Conservation (phyloP, 2,888 invertebrate species). For the Drosophila rubida region DNA sequence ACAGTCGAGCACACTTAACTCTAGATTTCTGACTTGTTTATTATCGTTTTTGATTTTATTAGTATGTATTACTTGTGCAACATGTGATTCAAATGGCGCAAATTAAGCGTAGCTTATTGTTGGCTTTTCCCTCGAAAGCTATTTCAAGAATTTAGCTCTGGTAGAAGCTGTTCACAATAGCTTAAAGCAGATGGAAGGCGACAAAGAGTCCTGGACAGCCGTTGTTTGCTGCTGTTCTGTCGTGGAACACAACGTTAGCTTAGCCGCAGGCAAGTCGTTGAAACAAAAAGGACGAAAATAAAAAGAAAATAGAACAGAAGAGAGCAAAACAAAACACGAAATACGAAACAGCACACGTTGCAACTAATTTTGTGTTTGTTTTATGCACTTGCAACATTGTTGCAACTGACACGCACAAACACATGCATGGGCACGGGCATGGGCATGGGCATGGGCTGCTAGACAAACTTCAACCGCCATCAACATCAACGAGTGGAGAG, state of each 20-base stretch:
- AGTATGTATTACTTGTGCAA: neutral
- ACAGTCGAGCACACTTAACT: too few species aligned
- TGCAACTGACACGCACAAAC: constrained; percentile 48
- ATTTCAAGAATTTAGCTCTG: neutral
- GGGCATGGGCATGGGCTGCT: constrained; percentile 16
- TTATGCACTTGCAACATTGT: constrained; percentile 78
- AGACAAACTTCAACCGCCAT: constrained; percentile 70
- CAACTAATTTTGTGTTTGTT: constrained; percentile 72
- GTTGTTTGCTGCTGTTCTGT: constrained; percentile 32
- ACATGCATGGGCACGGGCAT: too few species aligned
- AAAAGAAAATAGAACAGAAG: neutral
- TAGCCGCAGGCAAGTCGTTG: constrained; percentile 51
- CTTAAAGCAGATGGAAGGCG: neutral
- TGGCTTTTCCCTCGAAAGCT: neutral
- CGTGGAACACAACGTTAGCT: constrained; percentile 15
- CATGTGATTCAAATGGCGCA: neutral
- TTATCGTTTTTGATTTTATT: neutral
- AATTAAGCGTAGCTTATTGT: neutral
- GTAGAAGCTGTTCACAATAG: constrained; percentile 5
- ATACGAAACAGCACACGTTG: constrained; percentile 58
- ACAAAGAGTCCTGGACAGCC: constrained; percentile 42
- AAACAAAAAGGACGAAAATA: constrained; percentile 22
- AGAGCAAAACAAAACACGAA: constrained; percentile 6
- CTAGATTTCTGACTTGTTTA: neutral
- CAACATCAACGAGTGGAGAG: constrained; percentile 59